Evolutionary conservation across 2,113 vertebrate species (phyloP), one percentile per base, ranked within the genome.

Genomic region (Pelvicachromis taeniatus): DNA sequence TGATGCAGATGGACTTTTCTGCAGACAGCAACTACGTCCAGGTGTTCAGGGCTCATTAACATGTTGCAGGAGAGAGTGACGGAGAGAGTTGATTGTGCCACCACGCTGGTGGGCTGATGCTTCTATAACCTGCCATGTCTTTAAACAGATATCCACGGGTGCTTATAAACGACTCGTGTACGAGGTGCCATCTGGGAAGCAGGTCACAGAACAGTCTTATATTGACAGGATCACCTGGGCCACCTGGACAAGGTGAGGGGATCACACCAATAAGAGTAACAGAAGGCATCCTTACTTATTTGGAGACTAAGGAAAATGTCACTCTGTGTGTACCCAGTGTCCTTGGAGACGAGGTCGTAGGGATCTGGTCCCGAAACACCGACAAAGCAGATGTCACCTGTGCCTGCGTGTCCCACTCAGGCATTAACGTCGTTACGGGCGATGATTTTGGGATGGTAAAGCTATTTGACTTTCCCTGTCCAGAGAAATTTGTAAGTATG

Each of bases 391-490:
- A 99, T 40, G 97, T 99, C 84, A 99, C 96, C 88, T 99, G 99
- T 94, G 98, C 98, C 94, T 99, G 98, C 77, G 99, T 99, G 54
- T 99, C 99, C 88, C 98, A 99, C 90, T 99, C 99, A 29, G 98
- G 98, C 95, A 97, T 99, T 94, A 99, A 97, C 85, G 96, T 99
- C 16, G 97, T 97, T 50, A 98, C 98, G 26, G 99, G 99, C 29
- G 99, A 99, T 90, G 99, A 99, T 95, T 99, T 99, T 90, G 99
- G 99, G 93, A 98, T 99, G 98, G 97, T 99, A 81, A 99, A 99
- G 92, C 96, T 99, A 86, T 99, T 99, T 87, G 98, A 99, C 95
- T 99, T 99, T 61, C 99, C 98, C 2, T 99, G 98, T 96, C 97
- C 97, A 83, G 98, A 99, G 93, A 99, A 98, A 96, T 99, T 99